These are phyloP conservation scores for Jacana jacana DNA, from an alignment of 2,113 vertebrate genomes.

Conservation along the genomic window DNA sequence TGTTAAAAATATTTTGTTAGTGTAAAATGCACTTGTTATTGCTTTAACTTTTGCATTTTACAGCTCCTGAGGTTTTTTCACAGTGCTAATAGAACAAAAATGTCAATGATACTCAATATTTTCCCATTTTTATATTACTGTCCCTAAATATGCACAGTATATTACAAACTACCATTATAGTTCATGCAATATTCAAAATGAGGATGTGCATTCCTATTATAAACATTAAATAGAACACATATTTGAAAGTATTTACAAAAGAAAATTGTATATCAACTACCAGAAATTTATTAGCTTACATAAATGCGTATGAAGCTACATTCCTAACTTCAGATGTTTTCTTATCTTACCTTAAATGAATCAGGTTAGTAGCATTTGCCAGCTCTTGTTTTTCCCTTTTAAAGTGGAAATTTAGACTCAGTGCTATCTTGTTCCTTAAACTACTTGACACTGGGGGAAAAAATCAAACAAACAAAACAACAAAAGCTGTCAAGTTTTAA, in stretches of 20 bases:
- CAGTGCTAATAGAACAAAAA: background rate
- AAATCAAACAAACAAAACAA: background rate
- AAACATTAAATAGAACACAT: background rate
- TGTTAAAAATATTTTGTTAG: background rate
- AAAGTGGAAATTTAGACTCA: background rate
- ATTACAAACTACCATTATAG: background rate
- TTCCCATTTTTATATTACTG: background rate
- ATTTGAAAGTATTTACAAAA: background rate
- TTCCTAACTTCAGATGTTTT: background rate
- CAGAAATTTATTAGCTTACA: background rate
- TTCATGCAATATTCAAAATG: background rate
- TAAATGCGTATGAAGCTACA: background rate
- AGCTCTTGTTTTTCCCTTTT: background rate
- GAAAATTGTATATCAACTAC: background rate
- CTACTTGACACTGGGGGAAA: accelerated
- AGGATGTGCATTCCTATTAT: background rate
- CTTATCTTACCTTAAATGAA: background rate
- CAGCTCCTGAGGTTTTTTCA: background rate
- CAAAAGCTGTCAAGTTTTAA: background rate
- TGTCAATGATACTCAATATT: background rate
- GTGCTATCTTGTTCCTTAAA: background rate
- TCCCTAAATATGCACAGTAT: background rate
- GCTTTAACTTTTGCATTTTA: background rate
- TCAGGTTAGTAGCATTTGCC: background rate
- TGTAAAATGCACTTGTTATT: background rate